Percentiles rank a stretch among this genome's conserved stretches.
Conservation (phyloP, 2,113 vertebrate species). For the Gnathonemus echidnorhynchus region DNA sequence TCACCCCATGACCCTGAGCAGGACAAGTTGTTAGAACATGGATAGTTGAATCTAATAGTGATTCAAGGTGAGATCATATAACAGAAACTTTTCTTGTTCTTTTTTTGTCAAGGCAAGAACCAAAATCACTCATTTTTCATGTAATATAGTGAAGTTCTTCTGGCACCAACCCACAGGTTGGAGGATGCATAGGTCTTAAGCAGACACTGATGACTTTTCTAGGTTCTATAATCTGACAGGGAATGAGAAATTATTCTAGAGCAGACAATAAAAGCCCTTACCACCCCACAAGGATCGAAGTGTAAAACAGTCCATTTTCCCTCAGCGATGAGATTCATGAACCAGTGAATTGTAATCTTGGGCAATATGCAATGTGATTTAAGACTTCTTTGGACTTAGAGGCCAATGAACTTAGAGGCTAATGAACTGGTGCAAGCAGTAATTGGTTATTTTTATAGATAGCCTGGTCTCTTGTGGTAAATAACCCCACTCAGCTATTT, state of each 20-base stretch:
- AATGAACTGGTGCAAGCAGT: slow-evolving; percentile 28
- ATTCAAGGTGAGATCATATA: background rate
- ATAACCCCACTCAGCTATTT: slow-evolving; percentile 4
- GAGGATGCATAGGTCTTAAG: slow-evolving; percentile 45
- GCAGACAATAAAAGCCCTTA: slow-evolving; percentile 50
- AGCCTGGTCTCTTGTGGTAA: slow-evolving; percentile 26
- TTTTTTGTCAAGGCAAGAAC: slow-evolving; percentile 45
- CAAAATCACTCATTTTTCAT: slow-evolving; percentile 51
- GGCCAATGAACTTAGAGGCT: background rate
- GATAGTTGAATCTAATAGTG: background rate
- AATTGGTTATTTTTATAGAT: slow-evolving; percentile 28
- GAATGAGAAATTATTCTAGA: slow-evolving; percentile 50
- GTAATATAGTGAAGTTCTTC: slow-evolving; percentile 31
- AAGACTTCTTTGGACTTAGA: slow-evolving; percentile 26
- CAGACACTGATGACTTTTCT: slow-evolving; percentile 56
- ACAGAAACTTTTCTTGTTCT: slow-evolving; percentile 7
- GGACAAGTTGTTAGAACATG: background rate
- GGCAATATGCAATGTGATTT: slow-evolving; percentile 30
- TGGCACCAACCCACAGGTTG: background rate
- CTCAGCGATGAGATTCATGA: slow-evolving; percentile 18
- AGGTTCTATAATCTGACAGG: slow-evolving; percentile 36
- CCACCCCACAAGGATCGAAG: slow-evolving; percentile 30
- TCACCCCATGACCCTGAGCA: background rate
- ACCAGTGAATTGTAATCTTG: slow-evolving; percentile 28
- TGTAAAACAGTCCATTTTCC: slow-evolving; percentile 20